Percentiles rank a stretch among this genome's conserved stretches.
phyloP scores from a whole-genome alignment of 1,140 invertebrate genomes.

The Bicyclus anynana region DNA sequence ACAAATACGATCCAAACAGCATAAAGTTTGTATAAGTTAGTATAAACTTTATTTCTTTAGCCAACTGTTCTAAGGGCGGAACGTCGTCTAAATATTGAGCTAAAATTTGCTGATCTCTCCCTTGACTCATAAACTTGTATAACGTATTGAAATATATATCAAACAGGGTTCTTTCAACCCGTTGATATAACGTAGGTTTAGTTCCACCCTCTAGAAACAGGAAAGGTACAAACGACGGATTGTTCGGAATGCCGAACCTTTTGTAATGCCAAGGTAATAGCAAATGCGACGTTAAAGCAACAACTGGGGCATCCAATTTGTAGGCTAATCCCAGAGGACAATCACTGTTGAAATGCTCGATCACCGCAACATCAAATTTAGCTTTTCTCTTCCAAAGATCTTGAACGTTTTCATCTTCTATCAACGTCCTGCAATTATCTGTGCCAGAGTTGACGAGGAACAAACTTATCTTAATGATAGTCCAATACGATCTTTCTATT shows the following conservation, averaged over 20 bases:
- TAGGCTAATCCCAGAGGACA: constrained; percentile 81
- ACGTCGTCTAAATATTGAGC: constrained; percentile 77
- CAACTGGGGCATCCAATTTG: constrained; percentile 80
- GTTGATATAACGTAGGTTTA: constrained; percentile 63
- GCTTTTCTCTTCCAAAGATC: constrained; percentile 55
- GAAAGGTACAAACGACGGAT: constrained; percentile 78
- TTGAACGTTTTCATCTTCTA: constrained; percentile 65
- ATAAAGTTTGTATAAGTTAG: constrained; percentile 81
- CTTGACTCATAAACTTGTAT: constrained; percentile 50
- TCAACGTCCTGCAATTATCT: constrained; percentile 54
- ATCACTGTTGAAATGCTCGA: constrained; percentile 83
- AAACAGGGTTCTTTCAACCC: constrained; percentile 42
- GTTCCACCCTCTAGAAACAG: constrained; percentile 62
- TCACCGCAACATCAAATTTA: constrained; percentile 82
- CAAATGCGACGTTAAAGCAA: constrained; percentile 77
- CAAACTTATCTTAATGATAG: constrained; percentile 28
- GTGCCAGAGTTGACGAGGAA: constrained; percentile 31
- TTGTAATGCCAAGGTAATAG: constrained; percentile 79
- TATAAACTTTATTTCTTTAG: constrained; percentile 78
- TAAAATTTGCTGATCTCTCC: constrained; percentile 51
- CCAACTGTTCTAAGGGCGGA: constrained; percentile 78
- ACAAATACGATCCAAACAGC: constrained; percentile 76
- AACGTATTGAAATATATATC: constrained; percentile 39
- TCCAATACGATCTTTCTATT: constrained; percentile 41
- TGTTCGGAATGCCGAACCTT: constrained; percentile 76